Conservation (phyloP, 2,113 vertebrate genomes). For the Antechinus flavipes region DNA sequence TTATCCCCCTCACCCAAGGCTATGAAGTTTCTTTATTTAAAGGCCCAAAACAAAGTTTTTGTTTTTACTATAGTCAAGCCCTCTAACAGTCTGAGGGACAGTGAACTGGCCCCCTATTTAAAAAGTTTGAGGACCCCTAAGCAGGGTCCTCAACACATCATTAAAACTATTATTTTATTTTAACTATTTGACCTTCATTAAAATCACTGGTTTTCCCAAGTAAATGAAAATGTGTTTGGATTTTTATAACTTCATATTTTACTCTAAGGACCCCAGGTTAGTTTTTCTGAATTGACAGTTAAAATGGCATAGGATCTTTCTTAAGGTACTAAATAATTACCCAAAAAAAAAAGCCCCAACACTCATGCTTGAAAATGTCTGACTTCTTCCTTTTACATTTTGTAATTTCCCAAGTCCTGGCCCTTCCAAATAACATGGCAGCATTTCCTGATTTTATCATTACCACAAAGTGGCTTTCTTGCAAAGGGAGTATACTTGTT, state of each 20-base stretch:
- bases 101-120: too few relatives aligned
- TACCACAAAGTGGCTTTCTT: neutral
- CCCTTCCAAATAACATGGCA: neutral
- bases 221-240: neutral
- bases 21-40: too few relatives aligned
- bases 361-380: neutral
- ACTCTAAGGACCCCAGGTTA: neutral
- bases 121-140: too few relatives aligned
- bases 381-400: neutral
- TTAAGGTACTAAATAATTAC: too few relatives aligned
- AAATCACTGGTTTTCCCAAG: neutral
- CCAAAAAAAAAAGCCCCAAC: neutral
- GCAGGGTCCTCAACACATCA: neutral
- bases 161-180: neutral
- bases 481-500: neutral
- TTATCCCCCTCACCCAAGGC: too few relatives aligned
- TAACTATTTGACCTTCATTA: neutral
- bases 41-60: too few relatives aligned
- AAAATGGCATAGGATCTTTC: too few relatives aligned
- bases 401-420: neutral
- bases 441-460: neutral
- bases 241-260: neutral
- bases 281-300: neutral
- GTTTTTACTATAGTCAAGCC: too few relatives aligned
- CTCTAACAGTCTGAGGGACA: too few relatives aligned